Conservation (phyloP, 2,888 invertebrate genomes). For the Deilephila elpenor region DNA sequence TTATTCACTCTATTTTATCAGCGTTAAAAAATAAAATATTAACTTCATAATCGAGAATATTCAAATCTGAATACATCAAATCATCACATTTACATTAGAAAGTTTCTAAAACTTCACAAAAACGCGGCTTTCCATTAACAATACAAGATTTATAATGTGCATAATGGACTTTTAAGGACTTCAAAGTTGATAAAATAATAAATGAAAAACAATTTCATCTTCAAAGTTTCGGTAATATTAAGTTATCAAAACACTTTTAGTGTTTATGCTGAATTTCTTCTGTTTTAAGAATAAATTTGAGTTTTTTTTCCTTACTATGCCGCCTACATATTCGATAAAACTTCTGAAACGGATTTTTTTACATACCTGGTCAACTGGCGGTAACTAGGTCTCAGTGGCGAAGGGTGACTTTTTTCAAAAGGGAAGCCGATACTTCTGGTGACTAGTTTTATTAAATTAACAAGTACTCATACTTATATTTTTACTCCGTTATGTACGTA, state of each 20-base stretch:
- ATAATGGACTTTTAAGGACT: conserved; percentile 33
- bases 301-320: not conserved
- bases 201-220: conserved; percentile 23
- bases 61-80: not conserved
- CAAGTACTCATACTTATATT: too few species aligned
- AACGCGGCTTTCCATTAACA: not conserved
- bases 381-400: too few species aligned
- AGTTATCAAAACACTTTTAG: conserved; percentile 26
- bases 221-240: conserved; percentile 8
- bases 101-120: not conserved
- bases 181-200: conserved; percentile 36
- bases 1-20: too few species aligned
- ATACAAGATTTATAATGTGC: conserved; percentile 19
- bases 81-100: not conserved
- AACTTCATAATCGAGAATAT: not conserved
- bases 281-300: not conserved
- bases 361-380: too few species aligned
- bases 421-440: too few species aligned
- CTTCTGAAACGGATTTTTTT: too few species aligned
- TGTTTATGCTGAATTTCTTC: conserved; percentile 35
- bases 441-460: too few species aligned
- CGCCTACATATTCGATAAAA: too few species aligned
- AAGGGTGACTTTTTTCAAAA: too few species aligned
- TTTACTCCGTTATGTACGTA: too few species aligned
- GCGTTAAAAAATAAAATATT: not conserved